phyloP scores from a whole-genome alignment of 2,797 vertebrate species.

The Epinephelus awoara region DNA sequence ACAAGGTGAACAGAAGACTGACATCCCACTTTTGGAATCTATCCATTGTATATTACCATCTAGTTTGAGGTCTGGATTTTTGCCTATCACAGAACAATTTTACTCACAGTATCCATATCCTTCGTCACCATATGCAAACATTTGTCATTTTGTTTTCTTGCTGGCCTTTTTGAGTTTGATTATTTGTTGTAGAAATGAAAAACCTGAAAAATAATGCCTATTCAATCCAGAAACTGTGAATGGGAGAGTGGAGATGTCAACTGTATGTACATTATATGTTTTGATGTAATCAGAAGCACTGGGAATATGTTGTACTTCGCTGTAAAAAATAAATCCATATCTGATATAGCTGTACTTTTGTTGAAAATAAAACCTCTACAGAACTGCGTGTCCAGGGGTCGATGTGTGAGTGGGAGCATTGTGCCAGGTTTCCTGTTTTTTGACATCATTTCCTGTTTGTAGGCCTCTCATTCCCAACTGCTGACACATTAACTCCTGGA shows the following conservation, averaged over 20 bases:
- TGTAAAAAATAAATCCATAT: conserved; percentile 85
- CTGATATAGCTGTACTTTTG: conserved; percentile 88
- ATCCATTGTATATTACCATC: conserved; percentile 82
- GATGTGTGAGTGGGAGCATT: conserved; percentile 63
- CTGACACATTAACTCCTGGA: conserved; percentile 53
- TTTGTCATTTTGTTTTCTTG: conserved; percentile 72
- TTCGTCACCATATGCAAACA: conserved; percentile 80
- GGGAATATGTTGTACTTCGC: conserved; percentile 87
- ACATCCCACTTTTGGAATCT: conserved; percentile 62
- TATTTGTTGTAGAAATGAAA: conserved; percentile 84
- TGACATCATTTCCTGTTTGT: conserved; percentile 75
- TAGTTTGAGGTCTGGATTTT: conserved; percentile 73
- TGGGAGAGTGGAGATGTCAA: conserved; percentile 83
- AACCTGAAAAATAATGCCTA: conserved; percentile 83
- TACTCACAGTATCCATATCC: conserved; percentile 61
- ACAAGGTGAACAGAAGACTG: conserved; percentile 64
- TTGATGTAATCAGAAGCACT: conserved; percentile 87
- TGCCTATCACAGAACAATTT: conserved; percentile 49
- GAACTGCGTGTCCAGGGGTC: conserved; percentile 64
- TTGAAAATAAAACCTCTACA: conserved; percentile 86
- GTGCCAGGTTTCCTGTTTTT: conserved; percentile 70
- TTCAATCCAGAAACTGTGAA: conserved; percentile 88
- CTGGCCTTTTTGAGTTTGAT: conserved; percentile 79
- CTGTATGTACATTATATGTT: conserved; percentile 87
- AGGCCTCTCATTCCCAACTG: conserved; percentile 42